These are phyloP conservation scores for Cotesia vestalis DNA, from an alignment of 1,140 invertebrate species.

Conservation along the genomic window DNA sequence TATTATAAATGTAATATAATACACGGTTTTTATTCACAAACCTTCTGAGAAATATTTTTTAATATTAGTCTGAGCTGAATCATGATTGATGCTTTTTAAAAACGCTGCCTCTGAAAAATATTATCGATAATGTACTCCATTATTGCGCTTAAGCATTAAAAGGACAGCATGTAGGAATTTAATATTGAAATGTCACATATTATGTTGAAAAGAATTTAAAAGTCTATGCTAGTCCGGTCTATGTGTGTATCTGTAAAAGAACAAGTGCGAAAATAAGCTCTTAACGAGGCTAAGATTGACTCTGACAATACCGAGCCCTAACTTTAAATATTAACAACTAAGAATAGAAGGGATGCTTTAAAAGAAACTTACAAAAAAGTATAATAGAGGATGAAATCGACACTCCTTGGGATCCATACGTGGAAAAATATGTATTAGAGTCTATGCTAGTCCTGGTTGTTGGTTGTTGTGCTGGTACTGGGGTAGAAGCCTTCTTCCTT, in stretches of 20 bases:
- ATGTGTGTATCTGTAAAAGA: slow-evolving; percentile 14
- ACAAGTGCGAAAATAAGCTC: slow-evolving; percentile 64
- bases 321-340: not conserved
- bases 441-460: too few relatives aligned
- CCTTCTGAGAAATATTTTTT: too few relatives aligned
- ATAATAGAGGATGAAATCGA: slow-evolving; percentile 58
- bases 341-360: slow-evolving; percentile 9
- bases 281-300: slow-evolving; percentile 67
- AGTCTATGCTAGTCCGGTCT: too few relatives aligned
- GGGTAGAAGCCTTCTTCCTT: slow-evolving; percentile 41
- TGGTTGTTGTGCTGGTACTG: slow-evolving; percentile 29
- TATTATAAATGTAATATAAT: too few relatives aligned
- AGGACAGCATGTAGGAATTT: slow-evolving; percentile 4
- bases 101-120: not conserved
- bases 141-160: not conserved
- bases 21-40: not conserved
- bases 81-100: not conserved
- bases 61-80: not conserved
- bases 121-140: not conserved
- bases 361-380: slow-evolving; percentile 35
- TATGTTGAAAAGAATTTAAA: slow-evolving; percentile 3
- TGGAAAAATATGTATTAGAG: slow-evolving; percentile 18
- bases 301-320: slow-evolving; percentile 39
- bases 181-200: slow-evolving; percentile 7
- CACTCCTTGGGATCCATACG: slow-evolving; percentile 38